These are phyloP conservation scores for Synanthedon andrenaeformis DNA, from an alignment of 2,888 invertebrate species.

Conservation along the genomic window DNA sequence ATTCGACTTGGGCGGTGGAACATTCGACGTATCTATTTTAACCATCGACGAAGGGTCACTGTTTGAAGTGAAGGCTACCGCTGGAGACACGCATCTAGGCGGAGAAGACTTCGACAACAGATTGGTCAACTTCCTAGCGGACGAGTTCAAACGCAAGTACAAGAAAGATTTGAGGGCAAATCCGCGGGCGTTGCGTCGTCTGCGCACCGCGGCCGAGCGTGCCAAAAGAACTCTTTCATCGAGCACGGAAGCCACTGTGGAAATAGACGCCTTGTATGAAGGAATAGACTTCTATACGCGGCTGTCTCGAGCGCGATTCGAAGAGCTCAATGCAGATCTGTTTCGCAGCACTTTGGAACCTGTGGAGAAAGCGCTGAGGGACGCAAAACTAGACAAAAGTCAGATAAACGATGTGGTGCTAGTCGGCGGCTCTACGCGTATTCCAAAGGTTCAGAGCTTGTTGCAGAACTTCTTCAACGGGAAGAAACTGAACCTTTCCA, in stretches of 20 bases:
- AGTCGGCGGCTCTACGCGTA: conserved; percentile 85
- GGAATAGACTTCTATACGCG: conserved; percentile 78
- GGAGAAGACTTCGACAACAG: conserved; percentile 79
- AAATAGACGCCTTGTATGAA: conserved; percentile 80
- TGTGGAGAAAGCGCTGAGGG: conserved; percentile 81
- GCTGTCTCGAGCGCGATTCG: conserved; percentile 80
- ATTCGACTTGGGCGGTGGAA: conserved; percentile 75
- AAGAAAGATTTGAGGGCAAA: conserved; percentile 76
- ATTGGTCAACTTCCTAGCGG: conserved; percentile 74
- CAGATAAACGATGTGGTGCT: conserved; percentile 83
- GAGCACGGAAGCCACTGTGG: conserved; percentile 80
- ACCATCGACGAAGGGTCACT: conserved; percentile 82
- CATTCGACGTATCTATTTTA: conserved; percentile 86
- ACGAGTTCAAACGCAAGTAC: conserved; percentile 79
- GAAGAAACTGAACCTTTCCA: conserved; percentile 78
- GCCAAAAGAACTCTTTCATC: conserved; percentile 83
- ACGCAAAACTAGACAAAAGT: conserved; percentile 83
- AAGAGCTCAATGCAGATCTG: conserved; percentile 78
- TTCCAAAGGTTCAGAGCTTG: conserved; percentile 82
- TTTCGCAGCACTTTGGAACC: conserved; percentile 81
- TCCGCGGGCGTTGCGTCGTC: conserved; percentile 75
- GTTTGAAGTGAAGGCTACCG: conserved; percentile 85
- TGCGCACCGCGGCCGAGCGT: conserved; percentile 81
- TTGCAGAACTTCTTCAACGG: conserved; percentile 82
- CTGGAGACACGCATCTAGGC: conserved; percentile 87